Base-by-base conservation (phyloP, 2,888 invertebrate genomes). In the Hyposoter didymator region DNA sequence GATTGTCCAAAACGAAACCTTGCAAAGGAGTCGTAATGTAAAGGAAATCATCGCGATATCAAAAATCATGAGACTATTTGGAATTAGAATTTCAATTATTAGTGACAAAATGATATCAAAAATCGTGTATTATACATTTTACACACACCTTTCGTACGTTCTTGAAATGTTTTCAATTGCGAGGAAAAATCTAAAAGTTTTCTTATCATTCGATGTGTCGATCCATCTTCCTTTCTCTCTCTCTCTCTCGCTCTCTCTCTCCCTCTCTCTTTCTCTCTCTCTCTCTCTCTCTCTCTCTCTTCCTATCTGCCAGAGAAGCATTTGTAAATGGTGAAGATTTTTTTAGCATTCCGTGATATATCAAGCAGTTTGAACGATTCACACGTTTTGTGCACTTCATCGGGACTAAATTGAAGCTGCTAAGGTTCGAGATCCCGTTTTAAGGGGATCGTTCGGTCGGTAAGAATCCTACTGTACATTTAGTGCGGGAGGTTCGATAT, bases 131-230 rank as follows among this genome's bases (percentile, higher is more conserved):
- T 39, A n/a, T 39, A 19, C 55, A 55, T 22, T 52, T 72, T 55
- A 8, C 39, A 28, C 39, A 28, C 17, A 74, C 43, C 62, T 62
- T 74, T 74, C 74, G 32, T 74, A 74, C 22, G 19, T 55, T 52
- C 10, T 32, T 28, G 5, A 32, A 22, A 43, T 59, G 43, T n/a
- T 14, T 5, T 7, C 32, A 47, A n/a, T n/a, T 39, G 52, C n/a
- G 47, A 49, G 32, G n/a, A 19, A 22, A 6, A 22, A 22, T 1
- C 39, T 2, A 49, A 75, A 78, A 43, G 1, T 12, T 19, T 67
- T 69, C 78, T 81, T 43, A 45, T 39, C 66, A 73, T 70, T 69
- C 35, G 22, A 69, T 69, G 4, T 39, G 32, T 69, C 59, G 28
- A 81, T 72, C 22, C 19, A 22, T 10, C 35, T 66, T 19, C 39